phyloP scores from a whole-genome alignment of 2,113 vertebrate species.

The Poicephalus meyeri region DNA sequence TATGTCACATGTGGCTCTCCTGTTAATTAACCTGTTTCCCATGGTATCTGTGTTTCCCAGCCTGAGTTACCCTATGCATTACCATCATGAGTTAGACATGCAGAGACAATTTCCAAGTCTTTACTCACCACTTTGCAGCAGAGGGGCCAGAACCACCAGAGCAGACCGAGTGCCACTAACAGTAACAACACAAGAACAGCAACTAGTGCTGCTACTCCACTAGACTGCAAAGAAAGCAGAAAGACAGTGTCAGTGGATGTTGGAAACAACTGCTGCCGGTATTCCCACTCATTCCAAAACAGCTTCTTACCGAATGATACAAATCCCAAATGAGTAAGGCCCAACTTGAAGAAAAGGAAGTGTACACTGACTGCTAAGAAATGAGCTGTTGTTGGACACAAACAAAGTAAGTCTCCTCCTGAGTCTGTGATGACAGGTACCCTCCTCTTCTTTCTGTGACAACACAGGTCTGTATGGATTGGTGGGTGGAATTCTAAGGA shows the following conservation, averaged over 20 bases:
- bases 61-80: not conserved
- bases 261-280: not conserved
- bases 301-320: not conserved
- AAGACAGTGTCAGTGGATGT: not conserved
- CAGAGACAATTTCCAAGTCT: not conserved
- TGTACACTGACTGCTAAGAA: not conserved
- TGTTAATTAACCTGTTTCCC: not conserved
- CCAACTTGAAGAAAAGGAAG: not conserved
- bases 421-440: not conserved
- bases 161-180: slow-evolving; percentile 78
- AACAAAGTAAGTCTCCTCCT: not conserved
- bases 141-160: slow-evolving; percentile 98
- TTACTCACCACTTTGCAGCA: slow-evolving; percentile 95
- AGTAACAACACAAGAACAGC: slow-evolving; percentile 85
- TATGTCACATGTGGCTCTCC: not conserved
- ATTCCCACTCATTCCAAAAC: not conserved
- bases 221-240: slow-evolving; percentile 73
- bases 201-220: slow-evolving; percentile 78
- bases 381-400: not conserved
- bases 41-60: not conserved
- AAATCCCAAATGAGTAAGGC: not conserved
- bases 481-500: not conserved
- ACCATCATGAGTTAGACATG: not conserved
- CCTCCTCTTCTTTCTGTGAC: not conserved
- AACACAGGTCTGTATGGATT: not conserved